Conservation (phyloP, 2,797 vertebrate species). For the Bovichtus variegatus region DNA sequence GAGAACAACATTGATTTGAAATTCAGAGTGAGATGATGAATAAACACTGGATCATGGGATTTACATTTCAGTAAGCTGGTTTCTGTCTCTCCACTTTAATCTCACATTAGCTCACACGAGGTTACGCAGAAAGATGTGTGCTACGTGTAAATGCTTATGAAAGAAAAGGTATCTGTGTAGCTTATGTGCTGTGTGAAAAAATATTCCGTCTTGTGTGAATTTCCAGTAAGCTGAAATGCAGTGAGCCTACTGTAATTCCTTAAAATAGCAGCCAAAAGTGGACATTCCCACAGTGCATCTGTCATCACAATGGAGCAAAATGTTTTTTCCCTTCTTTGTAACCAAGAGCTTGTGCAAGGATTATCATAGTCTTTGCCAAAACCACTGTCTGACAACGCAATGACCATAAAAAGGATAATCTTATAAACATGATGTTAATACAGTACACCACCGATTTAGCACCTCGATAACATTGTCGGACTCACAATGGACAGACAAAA, state of each 20-base stretch:
- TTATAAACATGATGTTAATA: neutral
- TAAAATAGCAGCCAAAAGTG: constrained; percentile 10
- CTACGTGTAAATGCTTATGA: constrained; percentile 4
- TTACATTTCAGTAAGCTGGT: constrained; percentile 35
- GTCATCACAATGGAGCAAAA: neutral
- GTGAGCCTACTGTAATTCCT: neutral
- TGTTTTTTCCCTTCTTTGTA: neutral
- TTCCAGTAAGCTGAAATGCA: neutral
- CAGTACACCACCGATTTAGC: neutral
- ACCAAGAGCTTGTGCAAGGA: neutral
- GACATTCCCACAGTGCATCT: neutral
- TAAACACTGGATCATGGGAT: constrained; percentile 30
- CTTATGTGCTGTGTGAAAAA: neutral
- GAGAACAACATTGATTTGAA: constrained; percentile 18
- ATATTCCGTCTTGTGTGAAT: neutral
- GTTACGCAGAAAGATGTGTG: constrained; percentile 5
- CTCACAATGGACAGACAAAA: neutral
- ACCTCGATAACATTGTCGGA: neutral
- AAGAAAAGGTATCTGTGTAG: neutral
- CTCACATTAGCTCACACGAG: constrained; percentile 14
- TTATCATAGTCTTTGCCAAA: neutral
- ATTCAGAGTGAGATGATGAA: constrained; percentile 32
- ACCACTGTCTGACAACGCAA: too few relatives aligned
- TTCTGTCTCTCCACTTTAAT: constrained; percentile 28
- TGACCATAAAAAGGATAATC: neutral